A percentile compares a stretch with the other conserved stretches of the same genome.
Conservation (phyloP, 2,797 vertebrate species). For the Notolepis coatsorum region DNA sequence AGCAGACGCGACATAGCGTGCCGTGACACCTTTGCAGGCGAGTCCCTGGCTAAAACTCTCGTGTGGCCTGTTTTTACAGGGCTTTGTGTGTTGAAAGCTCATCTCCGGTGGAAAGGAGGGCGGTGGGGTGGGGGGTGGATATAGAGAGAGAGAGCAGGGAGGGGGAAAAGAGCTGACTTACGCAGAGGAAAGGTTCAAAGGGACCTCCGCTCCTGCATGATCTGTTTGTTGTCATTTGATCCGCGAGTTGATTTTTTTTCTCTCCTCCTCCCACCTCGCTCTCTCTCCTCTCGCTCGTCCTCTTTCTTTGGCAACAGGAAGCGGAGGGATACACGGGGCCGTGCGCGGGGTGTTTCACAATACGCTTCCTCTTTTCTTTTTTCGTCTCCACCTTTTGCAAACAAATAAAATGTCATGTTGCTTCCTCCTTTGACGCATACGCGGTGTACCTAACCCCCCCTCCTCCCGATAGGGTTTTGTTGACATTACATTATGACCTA, state of each 20-base stretch:
- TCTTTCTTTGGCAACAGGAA: conserved; percentile 56
- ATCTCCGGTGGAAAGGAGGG: conserved; percentile 49
- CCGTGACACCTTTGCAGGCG: conserved; percentile 69
- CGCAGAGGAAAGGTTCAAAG: conserved; percentile 59
- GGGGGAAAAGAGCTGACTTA: conserved; percentile 53
- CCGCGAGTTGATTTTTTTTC: conserved; percentile 36
- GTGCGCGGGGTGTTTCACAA: conserved; percentile 44
- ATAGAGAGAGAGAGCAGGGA: conserved; percentile 32
- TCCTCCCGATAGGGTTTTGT: conserved; percentile 34
- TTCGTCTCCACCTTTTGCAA: conserved; percentile 27
- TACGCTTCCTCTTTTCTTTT: conserved; percentile 33
- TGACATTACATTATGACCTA: conserved; percentile 1
- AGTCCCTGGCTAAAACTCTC: conserved; percentile 60
- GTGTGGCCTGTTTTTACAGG: conserved; percentile 59
- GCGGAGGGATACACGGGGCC: conserved; percentile 35
- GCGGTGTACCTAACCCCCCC: not conserved
- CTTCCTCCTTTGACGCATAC: conserved; percentile 37
- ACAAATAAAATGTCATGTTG: conserved; percentile 48
- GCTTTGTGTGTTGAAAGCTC: conserved; percentile 67
- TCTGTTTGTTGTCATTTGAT: conserved; percentile 73
- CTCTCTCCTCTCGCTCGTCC: not conserved
- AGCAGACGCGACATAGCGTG: conserved; percentile 44
- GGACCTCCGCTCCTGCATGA: conserved; percentile 55
- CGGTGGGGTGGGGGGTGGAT: not conserved
- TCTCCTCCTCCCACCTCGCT: conserved; percentile 18